These are phyloP conservation scores for Villa cingulata DNA, from an alignment of 2,888 invertebrate genomes.

Conservation along the genomic window DNA sequence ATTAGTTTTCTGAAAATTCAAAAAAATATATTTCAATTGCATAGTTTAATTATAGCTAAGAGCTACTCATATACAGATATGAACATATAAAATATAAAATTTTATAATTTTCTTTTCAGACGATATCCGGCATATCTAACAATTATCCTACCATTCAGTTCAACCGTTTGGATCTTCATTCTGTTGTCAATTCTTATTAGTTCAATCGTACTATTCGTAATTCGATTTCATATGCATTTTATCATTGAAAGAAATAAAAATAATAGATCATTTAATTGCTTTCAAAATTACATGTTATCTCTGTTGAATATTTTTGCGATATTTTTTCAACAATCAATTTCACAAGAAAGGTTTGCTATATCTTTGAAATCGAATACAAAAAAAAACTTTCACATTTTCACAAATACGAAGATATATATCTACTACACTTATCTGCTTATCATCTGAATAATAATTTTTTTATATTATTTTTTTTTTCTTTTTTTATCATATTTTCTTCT, in stretches of 20 bases:
- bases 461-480: no score
- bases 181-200: slow-evolving; percentile 17
- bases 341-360: slow-evolving; percentile 24
- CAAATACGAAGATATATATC: no score
- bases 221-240: slow-evolving; percentile 17
- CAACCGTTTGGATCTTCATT: slow-evolving; percentile 22
- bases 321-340: slow-evolving; percentile 31
- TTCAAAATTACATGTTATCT: slow-evolving; percentile 17
- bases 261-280: slow-evolving; percentile 12
- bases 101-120: slow-evolving; percentile 14
- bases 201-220: slow-evolving; percentile 20
- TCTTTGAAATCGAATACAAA: no score
- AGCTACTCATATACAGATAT: no score
- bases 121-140: slow-evolving; percentile 26
- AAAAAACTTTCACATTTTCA: no score
- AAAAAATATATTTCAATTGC: background rate
- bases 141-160: slow-evolving; percentile 25
- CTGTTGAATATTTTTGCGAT: slow-evolving; percentile 26
- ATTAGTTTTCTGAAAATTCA: no score
- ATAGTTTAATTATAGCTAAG: background rate
- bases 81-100: no score
- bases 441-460: no score
- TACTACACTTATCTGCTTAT: no score
- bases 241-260: background rate
- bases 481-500: background rate